Evolutionary conservation across 2,797 vertebrate genomes (phyloP), one percentile per base, ranked within the genome.

Genomic region (Amphiprion clarkii): DNA sequence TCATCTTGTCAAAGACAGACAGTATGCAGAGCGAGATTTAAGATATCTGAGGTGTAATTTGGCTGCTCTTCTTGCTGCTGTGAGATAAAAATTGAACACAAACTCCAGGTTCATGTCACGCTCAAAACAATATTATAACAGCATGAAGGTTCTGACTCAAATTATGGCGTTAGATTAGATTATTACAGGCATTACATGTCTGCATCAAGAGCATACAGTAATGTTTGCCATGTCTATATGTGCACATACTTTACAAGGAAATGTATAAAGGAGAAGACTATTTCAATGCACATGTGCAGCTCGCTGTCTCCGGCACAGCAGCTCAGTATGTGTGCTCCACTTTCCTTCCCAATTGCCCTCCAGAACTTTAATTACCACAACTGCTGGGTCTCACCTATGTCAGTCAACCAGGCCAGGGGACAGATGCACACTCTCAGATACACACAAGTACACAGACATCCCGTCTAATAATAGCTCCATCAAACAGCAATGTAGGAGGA

Each of bases 341-440:
- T 65, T 81, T 78, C 54, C 54, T 65, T 73, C 62, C 71, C 70
- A 52, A 31, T 54, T 39, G 68, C 53, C 84, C 66, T 58, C 63
- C 82, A 21, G 16, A 81, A 80, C 74, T 56, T 89, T 90, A 89
- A 92, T 88, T 90, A 90, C 80, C 76, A 80, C 81, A 84, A 76
- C 85, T 73, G 79, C 63, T 40, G 19, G 71, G 65, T 58, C 74
- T 88, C 90, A 90, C 85, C 89, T 89, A 65, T 80, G 68, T 75
- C 75, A 86, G 78, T 69, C 67, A 92, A 82, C 76, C 71, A 71
- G 78, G 74, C 67, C 82, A 64, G 17, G 29, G 84, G 53, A 85
- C 54, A 68, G 16, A 60, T 19, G 52, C 23, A 48, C 46, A 36
- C 53, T 61, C 13, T 51, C 11, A 69, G 13, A 73, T 29, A 4